Evolutionary conservation across 2,113 vertebrate species (phyloP), one percentile per base, ranked within the genome.

Genomic region (Grus americana): DNA sequence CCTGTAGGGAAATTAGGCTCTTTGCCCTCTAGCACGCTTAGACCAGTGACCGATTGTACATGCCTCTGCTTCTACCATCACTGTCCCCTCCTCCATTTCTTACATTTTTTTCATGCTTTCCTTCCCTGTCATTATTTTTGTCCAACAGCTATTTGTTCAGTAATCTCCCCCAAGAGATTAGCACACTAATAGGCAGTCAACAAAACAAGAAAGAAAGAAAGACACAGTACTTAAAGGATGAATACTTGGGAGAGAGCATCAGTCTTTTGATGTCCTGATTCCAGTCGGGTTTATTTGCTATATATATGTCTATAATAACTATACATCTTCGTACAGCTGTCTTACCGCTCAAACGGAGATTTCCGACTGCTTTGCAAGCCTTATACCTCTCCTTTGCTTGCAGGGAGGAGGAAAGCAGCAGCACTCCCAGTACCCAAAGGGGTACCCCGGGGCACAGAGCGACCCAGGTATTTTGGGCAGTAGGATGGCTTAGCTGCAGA

Each of bases 151-250:
- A 96, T 96, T 96, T 96, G 93, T 94, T 96, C 94, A 86, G 87
- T 96, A 96, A 97, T 97, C 91, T 96, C 76, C 79, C 93, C 86
- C 92, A 94, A 91, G 95, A 96, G 96, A 96, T 97, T 97, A 93
- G 78, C 80, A 92, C 93, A 82, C 94, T 96, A 97, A 96, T 95
- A 97, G 92, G 92, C 91, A 97, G 95, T 93, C 94, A 95, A 96
- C 94, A 94, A 96, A 96, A 94, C 87, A 95, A 95, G 93, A 96
- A 97, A 96, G 87, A 92, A 92, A 93, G 93, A 96, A 91, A 93
- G 87, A 95, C 85, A 90, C 83, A 91, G 87, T 95, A 94, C 91
- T 95, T 94, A 96, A 96, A 96, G 87, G 94, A 97, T 91, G 92
- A 96, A 95, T 93, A 95, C 92, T 92, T 86, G 63, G 79, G 88